These are phyloP conservation scores for Bellardia pandia DNA, from an alignment of 2,888 invertebrate genomes.

Conservation along the genomic window DNA sequence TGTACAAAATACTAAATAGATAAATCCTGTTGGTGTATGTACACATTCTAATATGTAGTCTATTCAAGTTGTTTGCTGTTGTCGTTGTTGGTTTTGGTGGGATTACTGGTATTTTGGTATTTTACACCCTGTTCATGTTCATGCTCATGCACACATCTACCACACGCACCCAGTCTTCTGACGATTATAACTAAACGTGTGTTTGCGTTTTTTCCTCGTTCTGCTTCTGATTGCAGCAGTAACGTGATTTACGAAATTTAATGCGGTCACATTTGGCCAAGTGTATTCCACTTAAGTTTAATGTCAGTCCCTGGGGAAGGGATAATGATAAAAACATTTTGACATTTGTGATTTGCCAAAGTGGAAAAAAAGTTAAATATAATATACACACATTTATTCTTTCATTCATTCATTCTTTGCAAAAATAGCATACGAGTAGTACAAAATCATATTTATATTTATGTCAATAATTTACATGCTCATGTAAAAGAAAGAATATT, in stretches of 20 bases:
- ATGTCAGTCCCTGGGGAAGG: slow-evolving; percentile 84
- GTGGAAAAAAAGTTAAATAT: slow-evolving; percentile 54
- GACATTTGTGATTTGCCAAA: slow-evolving; percentile 81
- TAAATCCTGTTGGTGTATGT: slow-evolving; percentile 7
- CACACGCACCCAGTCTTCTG: slow-evolving; percentile 28
- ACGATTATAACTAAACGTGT: slow-evolving; percentile 13
- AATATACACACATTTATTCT: slow-evolving; percentile 29
- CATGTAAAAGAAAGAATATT: not conserved
- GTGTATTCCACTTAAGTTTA: slow-evolving; percentile 84
- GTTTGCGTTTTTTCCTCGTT: slow-evolving; percentile 27
- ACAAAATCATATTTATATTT: slow-evolving; percentile 77
- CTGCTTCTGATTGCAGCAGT: not conserved
- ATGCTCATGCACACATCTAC: not conserved
- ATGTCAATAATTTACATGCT: slow-evolving; percentile 52
- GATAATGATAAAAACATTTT: slow-evolving; percentile 81
- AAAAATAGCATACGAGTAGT: slow-evolving; percentile 63
- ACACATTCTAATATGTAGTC: slow-evolving; percentile 47
- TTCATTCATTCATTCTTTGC: not conserved
- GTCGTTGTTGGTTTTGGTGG: slow-evolving; percentile 43
- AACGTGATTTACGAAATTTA: slow-evolving; percentile 76
- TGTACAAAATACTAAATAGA: slow-evolving; percentile 32
- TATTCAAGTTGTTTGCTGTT: slow-evolving; percentile 60
- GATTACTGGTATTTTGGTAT: slow-evolving; percentile 69
- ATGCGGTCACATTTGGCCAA: slow-evolving; percentile 84
- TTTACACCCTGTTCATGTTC: slow-evolving; percentile 61